phyloP scores from a whole-genome alignment of 2,888 invertebrate species.

The Yponomeuta plumbellus region DNA sequence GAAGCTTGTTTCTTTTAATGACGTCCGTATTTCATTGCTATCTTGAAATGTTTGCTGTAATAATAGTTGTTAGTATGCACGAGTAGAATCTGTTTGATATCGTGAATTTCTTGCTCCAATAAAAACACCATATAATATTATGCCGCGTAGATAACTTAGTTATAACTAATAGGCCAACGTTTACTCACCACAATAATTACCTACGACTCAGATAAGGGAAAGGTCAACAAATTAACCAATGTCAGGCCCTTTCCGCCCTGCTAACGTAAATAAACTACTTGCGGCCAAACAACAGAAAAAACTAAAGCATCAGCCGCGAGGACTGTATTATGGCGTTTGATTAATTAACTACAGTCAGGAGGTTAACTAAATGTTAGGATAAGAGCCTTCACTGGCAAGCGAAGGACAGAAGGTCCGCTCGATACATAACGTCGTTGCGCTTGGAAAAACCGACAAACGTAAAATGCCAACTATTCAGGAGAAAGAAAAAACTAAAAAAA shows the following conservation, averaged over 20 bases:
- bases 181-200: not conserved
- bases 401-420: not conserved
- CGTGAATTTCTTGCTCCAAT: too few species aligned
- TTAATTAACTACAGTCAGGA: constrained; percentile 36
- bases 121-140: too few species aligned
- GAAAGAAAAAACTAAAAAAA: too few species aligned
- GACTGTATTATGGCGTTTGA: constrained; percentile 26
- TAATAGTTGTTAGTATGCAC: too few species aligned
- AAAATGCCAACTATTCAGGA: too few species aligned
- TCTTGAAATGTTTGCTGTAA: too few species aligned
- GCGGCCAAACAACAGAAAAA: not conserved
- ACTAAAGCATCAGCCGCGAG: not conserved
- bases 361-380: constrained; percentile 49
- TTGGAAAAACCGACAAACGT: too few species aligned
- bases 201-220: not conserved
- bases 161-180: not conserved
- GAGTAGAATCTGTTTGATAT: too few species aligned
- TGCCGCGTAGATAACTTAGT: too few species aligned
- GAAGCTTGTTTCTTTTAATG: too few species aligned
- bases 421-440: too few species aligned
- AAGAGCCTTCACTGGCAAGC: constrained; percentile 23
- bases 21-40: too few species aligned
- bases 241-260: not conserved
- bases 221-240: not conserved
- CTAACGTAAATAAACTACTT: not conserved